Evolutionary conservation across 2,113 vertebrate species (phyloP).

Genomic region (Brachirus orientalis): DNA sequence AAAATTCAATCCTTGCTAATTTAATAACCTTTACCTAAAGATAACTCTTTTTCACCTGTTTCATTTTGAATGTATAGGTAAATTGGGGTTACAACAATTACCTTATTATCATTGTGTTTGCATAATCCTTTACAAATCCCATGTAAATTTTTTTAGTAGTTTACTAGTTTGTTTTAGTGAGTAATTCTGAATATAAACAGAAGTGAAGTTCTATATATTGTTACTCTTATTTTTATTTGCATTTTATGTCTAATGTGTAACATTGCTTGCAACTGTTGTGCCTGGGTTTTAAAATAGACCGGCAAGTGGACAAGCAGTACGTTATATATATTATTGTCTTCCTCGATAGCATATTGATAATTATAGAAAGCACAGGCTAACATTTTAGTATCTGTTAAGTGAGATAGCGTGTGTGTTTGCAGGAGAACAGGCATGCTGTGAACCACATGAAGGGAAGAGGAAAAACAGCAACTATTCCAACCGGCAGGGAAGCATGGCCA

Average conservation of each 20-base stretch:
- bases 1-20: no score
- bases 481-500: constrained; percentile 39
- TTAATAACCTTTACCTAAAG: no score
- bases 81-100: no score
- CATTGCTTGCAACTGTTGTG: neutral
- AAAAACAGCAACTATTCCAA: constrained; percentile 27
- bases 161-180: neutral
- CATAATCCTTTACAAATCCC: no score
- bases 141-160: no score
- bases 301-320: neutral
- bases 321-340: neutral
- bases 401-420: constrained; percentile 11
- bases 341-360: constrained; percentile 13
- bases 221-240: neutral
- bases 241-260: neutral
- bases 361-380: neutral
- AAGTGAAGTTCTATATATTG: neutral
- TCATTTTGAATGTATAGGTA: no score
- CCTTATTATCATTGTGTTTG: no score
- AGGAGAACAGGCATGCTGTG: constrained; percentile 7
- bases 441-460: neutral
- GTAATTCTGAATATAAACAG: neutral
- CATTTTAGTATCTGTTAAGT: neutral
- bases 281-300: neutral
- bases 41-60: no score